Conservation (phyloP, 1,140 invertebrate genomes). For the Calliphora vicina region DNA sequence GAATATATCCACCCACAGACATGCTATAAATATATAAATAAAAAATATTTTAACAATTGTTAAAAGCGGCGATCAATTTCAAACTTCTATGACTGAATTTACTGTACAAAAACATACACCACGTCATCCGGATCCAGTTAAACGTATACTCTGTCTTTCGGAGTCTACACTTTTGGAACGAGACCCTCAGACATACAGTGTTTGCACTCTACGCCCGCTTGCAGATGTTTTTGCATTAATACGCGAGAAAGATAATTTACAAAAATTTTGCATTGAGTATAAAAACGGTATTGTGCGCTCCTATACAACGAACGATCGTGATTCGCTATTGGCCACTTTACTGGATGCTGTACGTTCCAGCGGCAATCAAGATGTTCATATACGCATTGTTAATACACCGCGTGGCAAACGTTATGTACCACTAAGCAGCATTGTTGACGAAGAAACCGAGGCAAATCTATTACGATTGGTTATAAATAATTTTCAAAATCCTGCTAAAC, state of each 20-base stretch:
- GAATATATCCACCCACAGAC: background rate
- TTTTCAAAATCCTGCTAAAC: constrained; percentile 56
- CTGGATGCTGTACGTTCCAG: constrained; percentile 95
- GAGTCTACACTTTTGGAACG: constrained; percentile 95
- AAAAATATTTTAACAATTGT: constrained; percentile 37
- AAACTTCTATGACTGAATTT: constrained; percentile 93
- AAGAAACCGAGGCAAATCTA: constrained; percentile 88
- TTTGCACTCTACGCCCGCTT: constrained; percentile 85
- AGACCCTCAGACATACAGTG: constrained; percentile 94
- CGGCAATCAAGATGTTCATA: constrained; percentile 97
- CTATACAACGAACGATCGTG: constrained; percentile 81
- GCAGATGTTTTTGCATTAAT: constrained; percentile 91
- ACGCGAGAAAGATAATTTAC: constrained; percentile 88
- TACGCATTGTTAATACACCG: constrained; percentile 84
- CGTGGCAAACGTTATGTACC: constrained; percentile 89
- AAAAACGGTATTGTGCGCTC: constrained; percentile 87
- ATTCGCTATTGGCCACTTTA: constrained; percentile 92
- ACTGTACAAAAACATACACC: constrained; percentile 85
- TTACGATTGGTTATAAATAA: constrained; percentile 64
- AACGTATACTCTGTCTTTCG: constrained; percentile 91
- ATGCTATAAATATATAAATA: background rate
- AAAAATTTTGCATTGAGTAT: constrained; percentile 94
- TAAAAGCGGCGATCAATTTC: constrained; percentile 82
- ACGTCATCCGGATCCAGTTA: constrained; percentile 80
- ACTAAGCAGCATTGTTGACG: constrained; percentile 86